Evolutionary conservation across 1,140 invertebrate genomes (phyloP).

Genomic region (Conopomorpha cramerella): DNA sequence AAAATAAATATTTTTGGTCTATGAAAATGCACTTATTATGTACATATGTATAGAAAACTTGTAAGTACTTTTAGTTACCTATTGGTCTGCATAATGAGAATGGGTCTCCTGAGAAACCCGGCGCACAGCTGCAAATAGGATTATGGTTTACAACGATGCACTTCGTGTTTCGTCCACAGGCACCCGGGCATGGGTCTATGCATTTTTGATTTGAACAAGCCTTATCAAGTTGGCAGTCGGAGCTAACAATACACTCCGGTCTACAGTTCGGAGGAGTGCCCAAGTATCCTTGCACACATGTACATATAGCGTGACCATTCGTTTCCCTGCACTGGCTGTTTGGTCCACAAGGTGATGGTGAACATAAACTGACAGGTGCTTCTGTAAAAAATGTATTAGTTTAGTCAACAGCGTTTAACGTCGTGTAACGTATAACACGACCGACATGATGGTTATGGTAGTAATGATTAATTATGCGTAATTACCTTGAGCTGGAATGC

Average conservation of each 20-base stretch:
- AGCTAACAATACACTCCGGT: constrained; percentile 71
- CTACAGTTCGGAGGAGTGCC: constrained; percentile 75
- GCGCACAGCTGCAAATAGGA: constrained; percentile 67
- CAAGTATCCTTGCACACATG: constrained; percentile 70
- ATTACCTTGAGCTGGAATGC: too few relatives aligned
- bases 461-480: too few relatives aligned
- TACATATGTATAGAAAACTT: too few relatives aligned
- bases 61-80: constrained; percentile 62
- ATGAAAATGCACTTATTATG: too few relatives aligned
- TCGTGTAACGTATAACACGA: too few relatives aligned
- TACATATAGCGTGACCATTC: constrained; percentile 69
- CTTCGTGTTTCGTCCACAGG: constrained; percentile 68
- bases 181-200: constrained; percentile 74
- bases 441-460: too few relatives aligned
- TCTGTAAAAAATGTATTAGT: constrained; percentile 22
- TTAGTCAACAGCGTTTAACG: constrained; percentile 32
- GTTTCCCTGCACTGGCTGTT: constrained; percentile 73
- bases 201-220: constrained; percentile 73
- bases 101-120: constrained; percentile 67
- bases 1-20: constrained; percentile 1
- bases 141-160: constrained; percentile 70
- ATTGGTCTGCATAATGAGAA: constrained; percentile 63
- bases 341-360: constrained; percentile 67
- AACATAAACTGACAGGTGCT: constrained; percentile 50
- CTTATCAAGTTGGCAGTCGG: constrained; percentile 68